Evolutionary conservation across 2,888 invertebrate species (phyloP).

Genomic region (Hydraecia micacea): DNA sequence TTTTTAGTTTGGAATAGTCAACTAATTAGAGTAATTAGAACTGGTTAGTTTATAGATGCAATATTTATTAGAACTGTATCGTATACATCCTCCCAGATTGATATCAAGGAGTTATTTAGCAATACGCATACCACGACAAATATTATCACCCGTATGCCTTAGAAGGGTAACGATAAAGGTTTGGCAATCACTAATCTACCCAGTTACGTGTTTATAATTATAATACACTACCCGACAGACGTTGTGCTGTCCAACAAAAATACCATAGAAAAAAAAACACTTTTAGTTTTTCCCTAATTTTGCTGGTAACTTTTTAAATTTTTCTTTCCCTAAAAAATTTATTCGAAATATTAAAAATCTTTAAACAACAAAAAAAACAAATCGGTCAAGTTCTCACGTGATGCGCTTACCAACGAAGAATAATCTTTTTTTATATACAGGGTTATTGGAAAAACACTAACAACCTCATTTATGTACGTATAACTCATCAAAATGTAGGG

Average conservation of each 20-base stretch:
- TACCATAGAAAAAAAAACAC: no score
- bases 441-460: no score
- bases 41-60: slow-evolving; percentile 18
- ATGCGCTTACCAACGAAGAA: background rate
- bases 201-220: no score
- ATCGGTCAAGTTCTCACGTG: background rate
- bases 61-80: slow-evolving; percentile 32
- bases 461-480: no score
- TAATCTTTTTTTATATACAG: background rate
- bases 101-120: slow-evolving; percentile 24
- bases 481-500: no score
- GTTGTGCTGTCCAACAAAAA: no score
- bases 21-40: slow-evolving; percentile 49
- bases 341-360: no score
- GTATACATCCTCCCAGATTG: slow-evolving; percentile 19
- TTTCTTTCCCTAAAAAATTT: no score
- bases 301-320: no score
- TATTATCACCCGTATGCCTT: background rate
- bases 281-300: no score
- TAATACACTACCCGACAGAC: no score
- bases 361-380: background rate
- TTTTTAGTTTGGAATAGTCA: slow-evolving; percentile 21
- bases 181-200: background rate
- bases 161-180: background rate
- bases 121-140: slow-evolving; percentile 4